Percentiles rank a stretch among this genome's conserved stretches.
phyloP scores from a whole-genome alignment of 2,888 invertebrate species.

The Diadegma fenestrale region DNA sequence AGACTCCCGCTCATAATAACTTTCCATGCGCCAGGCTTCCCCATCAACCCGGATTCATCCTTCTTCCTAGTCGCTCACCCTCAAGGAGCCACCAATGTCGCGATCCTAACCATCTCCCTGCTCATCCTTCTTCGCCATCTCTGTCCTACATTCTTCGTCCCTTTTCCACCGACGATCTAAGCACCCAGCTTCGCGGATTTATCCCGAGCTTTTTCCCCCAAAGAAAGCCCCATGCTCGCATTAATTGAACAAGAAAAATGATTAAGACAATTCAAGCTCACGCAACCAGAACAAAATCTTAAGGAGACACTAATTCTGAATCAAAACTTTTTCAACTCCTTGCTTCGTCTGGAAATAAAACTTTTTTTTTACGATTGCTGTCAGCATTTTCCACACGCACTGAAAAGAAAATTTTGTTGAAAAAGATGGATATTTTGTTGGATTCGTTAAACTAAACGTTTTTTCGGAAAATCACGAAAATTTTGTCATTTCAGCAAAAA shows the following conservation, averaged over 20 bases:
- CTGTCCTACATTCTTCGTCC: not conserved
- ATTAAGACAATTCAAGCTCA: not conserved
- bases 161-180: not conserved
- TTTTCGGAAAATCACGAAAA: no score
- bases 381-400: no score
- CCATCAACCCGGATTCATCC: conserved; percentile 25
- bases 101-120: conserved; percentile 1
- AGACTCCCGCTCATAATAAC: conserved; percentile 44
- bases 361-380: no score
- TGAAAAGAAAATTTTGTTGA: no score
- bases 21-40: conserved; percentile 35
- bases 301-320: not conserved
- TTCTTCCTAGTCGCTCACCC: conserved; percentile 21
- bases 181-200: conserved; percentile 6
- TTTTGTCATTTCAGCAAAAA: no score
- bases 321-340: not conserved
- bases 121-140: not conserved
- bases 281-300: not conserved
- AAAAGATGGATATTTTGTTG: no score
- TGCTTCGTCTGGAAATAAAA: no score
- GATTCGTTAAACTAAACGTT: no score
- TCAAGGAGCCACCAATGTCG: conserved; percentile 18
- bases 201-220: not conserved
- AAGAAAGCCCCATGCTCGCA: conserved; percentile 1
- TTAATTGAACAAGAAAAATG: conserved; percentile 24